Evolutionary conservation across 2,797 vertebrate genomes (phyloP), one percentile per base, ranked within the genome.

Genomic region (Myiotriccus ornatus): DNA sequence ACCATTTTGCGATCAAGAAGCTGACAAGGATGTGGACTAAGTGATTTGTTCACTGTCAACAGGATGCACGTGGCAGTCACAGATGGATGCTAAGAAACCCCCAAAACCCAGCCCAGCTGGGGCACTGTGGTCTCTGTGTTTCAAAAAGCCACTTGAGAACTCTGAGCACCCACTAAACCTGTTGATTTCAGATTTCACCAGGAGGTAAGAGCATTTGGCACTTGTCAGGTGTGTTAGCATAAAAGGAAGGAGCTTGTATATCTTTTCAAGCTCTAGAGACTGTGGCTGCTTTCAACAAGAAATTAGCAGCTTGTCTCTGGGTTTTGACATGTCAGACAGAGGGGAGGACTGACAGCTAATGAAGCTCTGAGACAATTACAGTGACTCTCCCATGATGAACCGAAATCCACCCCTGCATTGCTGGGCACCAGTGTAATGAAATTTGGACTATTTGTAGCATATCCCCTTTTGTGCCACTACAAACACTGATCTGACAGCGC

Each of bases 231-330:
- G 27, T 70, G 87, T 89, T 77, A 89, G 63, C 75, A 50, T 64
- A 46, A 87, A 91, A 92, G 37, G 46, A 94, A 59, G 32, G 56
- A 62, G 12, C 46, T 84, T 69, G 70, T 87, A 30, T 56, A 86
- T 56, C 60, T 94, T 89, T 93, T 70, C 70, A 92, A 96, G 79
- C 73, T 95, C 92, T 89, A 74, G 79, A 87, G 70, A 75, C 43
- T 86, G 84, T 75, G 55, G 24, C 90, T 70, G 59, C 83, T 90
- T 96, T 96, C 88, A 93, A 84, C 52, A 95, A 91, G 93, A 96
- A 97, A 96, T 94, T 68, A 93, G 81, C 52, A 95, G 75, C 57
- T 78, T 67, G 24, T 95, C 90, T 87, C 70, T 92, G 53, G 90
- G 94, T 94, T 95, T 95, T 86, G 84, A 79, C 37, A 81, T 65